Evolutionary conservation across 2,797 vertebrate species (phyloP).

Genomic region (Phaenicophaeus curvirostris): DNA sequence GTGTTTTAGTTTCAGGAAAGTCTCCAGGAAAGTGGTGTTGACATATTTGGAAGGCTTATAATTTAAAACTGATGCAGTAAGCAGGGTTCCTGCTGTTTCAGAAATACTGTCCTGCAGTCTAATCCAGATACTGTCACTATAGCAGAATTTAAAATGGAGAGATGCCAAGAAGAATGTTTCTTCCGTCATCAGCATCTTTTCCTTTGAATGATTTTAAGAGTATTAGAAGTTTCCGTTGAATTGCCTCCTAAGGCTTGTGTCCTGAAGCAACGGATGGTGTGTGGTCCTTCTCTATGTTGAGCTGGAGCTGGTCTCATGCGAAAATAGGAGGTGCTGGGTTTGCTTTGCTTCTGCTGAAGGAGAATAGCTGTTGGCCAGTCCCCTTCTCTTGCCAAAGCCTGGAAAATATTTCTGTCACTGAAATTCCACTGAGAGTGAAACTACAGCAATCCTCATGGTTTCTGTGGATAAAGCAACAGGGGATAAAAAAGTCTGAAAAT

Average conservation of each 20-base stretch:
- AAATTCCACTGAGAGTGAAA: neutral
- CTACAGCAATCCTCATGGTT: neutral
- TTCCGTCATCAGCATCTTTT: conserved; percentile 64
- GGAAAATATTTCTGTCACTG: neutral
- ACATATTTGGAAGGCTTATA: conserved; percentile 55
- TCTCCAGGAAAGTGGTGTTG: conserved; percentile 45
- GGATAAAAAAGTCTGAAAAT: neutral
- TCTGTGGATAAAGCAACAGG: neutral
- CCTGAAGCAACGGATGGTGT: conserved; percentile 49
- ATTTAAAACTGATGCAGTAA: conserved; percentile 60
- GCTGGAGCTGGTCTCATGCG: conserved; percentile 37
- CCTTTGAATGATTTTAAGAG: conserved; percentile 50
- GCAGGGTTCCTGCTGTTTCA: conserved; percentile 59
- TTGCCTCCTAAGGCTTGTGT: conserved; percentile 47
- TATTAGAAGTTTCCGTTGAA: conserved; percentile 60
- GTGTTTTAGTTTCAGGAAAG: conserved; percentile 40
- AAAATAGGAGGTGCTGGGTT: conserved; percentile 27
- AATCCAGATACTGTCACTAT: conserved; percentile 68
- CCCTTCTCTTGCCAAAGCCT: neutral
- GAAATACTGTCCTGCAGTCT: conserved; percentile 68
- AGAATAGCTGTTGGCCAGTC: conserved; percentile 7
- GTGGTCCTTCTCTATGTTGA: conserved; percentile 42
- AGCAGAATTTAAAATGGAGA: conserved; percentile 61
- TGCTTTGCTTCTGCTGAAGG: conserved; percentile 16
- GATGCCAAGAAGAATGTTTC: conserved; percentile 48